These are phyloP conservation scores for Parapristionchus giblindavisi DNA, from an alignment of 2,888 invertebrate genomes.

Conservation along the genomic window DNA sequence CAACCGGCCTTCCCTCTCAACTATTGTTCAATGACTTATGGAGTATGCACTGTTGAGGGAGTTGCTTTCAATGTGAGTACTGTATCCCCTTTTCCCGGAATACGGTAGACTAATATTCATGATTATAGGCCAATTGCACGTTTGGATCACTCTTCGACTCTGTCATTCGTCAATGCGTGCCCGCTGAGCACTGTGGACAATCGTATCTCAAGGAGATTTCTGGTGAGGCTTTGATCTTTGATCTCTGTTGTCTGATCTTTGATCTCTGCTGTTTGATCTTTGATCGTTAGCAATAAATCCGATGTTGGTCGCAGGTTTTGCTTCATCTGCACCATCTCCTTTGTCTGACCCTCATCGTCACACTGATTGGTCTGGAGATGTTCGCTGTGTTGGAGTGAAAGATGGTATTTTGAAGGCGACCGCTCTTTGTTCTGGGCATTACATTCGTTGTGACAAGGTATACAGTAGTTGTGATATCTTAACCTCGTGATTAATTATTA, in stretches of 20 bases:
- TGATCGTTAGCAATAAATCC: too few species aligned
- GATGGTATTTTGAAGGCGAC: conserved; percentile 9
- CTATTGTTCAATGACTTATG: conserved; percentile 28
- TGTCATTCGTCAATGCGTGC: conserved; percentile 2
- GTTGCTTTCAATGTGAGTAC: conserved; percentile 1
- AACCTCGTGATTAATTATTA: not conserved
- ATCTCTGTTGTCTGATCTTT: too few species aligned
- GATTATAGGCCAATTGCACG: conserved; percentile 16
- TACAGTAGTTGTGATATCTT: not conserved
- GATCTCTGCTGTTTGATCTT: too few species aligned
- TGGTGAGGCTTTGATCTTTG: not conserved
- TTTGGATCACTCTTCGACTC: conserved; percentile 29
- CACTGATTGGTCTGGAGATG: not conserved
- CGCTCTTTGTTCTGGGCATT: not conserved
- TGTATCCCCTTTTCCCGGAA: not conserved
- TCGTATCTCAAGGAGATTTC: conserved; percentile 20
- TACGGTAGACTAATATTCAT: not conserved
- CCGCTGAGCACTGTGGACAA: conserved; percentile 27
- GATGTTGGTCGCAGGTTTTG: not conserved
- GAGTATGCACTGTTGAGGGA: conserved; percentile 16
- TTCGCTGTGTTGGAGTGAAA: conserved; percentile 7
- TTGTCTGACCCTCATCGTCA: not conserved
- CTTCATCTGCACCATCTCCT: not conserved
- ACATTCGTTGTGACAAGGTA: conserved; percentile 22
- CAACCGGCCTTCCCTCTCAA: conserved; percentile 32